phyloP scores from a whole-genome alignment of 2,113 vertebrate species.

The Acrocephalus arundinaceus region DNA sequence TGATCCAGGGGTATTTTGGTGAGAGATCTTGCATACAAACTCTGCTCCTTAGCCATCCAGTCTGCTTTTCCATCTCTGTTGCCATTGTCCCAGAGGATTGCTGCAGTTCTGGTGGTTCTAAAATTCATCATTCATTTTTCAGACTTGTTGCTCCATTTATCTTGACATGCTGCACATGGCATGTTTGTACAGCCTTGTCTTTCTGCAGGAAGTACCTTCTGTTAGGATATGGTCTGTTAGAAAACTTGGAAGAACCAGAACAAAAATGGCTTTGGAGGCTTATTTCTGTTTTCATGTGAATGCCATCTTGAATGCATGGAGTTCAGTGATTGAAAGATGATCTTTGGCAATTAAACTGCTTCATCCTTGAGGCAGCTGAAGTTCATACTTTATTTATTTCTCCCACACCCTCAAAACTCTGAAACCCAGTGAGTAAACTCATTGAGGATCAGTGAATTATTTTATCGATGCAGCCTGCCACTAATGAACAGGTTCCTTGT shows the following conservation, averaged over 20 bases:
- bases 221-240: background rate
- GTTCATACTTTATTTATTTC: background rate
- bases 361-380: background rate
- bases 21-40: background rate
- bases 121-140: background rate
- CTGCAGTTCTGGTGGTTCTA: background rate
- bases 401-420: background rate
- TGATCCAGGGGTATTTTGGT: background rate
- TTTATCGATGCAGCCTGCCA: rapidly evolving
- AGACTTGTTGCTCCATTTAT: background rate
- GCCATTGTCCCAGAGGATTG: background rate
- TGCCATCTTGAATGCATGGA: background rate
- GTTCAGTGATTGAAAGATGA: background rate
- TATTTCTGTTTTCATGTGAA: background rate
- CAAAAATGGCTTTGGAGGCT: background rate
- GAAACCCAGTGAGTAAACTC: background rate
- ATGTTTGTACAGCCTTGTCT: background rate
- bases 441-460: background rate
- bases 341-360: background rate
- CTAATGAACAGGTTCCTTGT: background rate
- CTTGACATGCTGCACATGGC: background rate
- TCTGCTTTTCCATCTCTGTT: background rate
- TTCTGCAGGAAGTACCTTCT: background rate
- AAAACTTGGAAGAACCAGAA: background rate
- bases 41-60: background rate